Percentiles rank a stretch among this genome's conserved stretches.
Evolutionary conservation across 2,113 vertebrate species (phyloP).

Genomic region (Leucoraja erinaceus): DNA sequence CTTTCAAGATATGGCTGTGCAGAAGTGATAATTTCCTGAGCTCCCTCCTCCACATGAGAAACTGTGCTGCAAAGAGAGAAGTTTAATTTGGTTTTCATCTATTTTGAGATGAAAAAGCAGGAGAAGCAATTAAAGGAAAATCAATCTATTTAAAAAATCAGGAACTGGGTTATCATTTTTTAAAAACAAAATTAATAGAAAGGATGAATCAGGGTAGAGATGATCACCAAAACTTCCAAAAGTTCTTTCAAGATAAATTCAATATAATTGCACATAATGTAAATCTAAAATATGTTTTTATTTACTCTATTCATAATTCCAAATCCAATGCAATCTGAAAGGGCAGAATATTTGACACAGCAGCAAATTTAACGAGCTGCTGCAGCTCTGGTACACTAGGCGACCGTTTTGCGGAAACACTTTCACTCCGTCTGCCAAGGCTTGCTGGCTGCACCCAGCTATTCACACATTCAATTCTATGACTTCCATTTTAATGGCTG

Average conservation of each 20-base stretch:
- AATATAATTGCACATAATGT: not conserved
- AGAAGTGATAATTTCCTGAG: conserved; percentile 10
- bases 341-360: not conserved
- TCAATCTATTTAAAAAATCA: not conserved
- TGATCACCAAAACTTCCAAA: not conserved
- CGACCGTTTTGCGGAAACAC: too few relatives aligned
- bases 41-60: not conserved
- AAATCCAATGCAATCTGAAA: not conserved
- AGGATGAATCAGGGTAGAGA: not conserved
- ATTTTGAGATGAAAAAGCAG: not conserved
- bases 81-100: conserved; percentile 14
- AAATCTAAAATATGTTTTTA: not conserved
- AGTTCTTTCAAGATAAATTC: not conserved
- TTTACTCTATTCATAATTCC: not conserved
- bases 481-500: too few relatives aligned
- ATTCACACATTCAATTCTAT: too few relatives aligned
- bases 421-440: too few relatives aligned
- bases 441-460: too few relatives aligned
- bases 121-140: not conserved
- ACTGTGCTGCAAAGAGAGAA: not conserved
- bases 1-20: conserved; percentile 10
- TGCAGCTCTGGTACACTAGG: too few relatives aligned
- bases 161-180: not conserved
- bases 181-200: not conserved
- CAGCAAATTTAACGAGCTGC: not conserved